Evolutionary conservation across 1,140 invertebrate genomes (phyloP).

Genomic region (Drosophila pandora): DNA sequence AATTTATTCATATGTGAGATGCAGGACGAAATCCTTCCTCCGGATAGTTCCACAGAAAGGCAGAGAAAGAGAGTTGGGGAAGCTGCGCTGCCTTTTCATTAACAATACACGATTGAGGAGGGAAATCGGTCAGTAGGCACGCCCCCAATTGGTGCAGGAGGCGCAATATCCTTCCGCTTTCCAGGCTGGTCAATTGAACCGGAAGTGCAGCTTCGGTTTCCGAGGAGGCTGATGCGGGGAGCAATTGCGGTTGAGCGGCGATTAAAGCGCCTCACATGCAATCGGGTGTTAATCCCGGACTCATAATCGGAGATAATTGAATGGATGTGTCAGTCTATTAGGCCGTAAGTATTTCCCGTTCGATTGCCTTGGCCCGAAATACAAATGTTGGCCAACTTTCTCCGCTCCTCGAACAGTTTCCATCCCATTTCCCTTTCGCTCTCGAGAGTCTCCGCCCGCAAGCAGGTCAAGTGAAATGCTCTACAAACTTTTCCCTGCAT

Average conservation of each 20-base stretch:
- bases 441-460: slow-evolving; percentile 21
- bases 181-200: slow-evolving; percentile 29
- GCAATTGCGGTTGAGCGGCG: slow-evolving; percentile 32
- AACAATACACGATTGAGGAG: slow-evolving; percentile 16
- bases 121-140: slow-evolving; percentile 1
- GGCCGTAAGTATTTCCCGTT: neutral
- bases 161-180: slow-evolving; percentile 44
- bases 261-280: slow-evolving; percentile 44
- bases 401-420: slow-evolving; percentile 16
- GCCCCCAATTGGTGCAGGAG: slow-evolving; percentile 21
- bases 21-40: neutral
- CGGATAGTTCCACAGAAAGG: neutral
- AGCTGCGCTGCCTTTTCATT: slow-evolving; percentile 11
- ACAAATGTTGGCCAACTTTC: slow-evolving; percentile 35
- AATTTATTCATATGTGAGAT: slow-evolving; percentile 42
- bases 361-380: slow-evolving; percentile 45
- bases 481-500: slow-evolving; percentile 45
- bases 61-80: neutral
- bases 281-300: slow-evolving; percentile 15
- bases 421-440: slow-evolving; percentile 39
- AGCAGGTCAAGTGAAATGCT: slow-evolving; percentile 68
- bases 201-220: slow-evolving; percentile 16
- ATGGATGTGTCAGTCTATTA: slow-evolving; percentile 12
- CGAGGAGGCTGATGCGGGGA: neutral
- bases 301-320: slow-evolving; percentile 41